Conservation (phyloP, 2,797 vertebrate species). For the Triplophysa yarkandensis region DNA sequence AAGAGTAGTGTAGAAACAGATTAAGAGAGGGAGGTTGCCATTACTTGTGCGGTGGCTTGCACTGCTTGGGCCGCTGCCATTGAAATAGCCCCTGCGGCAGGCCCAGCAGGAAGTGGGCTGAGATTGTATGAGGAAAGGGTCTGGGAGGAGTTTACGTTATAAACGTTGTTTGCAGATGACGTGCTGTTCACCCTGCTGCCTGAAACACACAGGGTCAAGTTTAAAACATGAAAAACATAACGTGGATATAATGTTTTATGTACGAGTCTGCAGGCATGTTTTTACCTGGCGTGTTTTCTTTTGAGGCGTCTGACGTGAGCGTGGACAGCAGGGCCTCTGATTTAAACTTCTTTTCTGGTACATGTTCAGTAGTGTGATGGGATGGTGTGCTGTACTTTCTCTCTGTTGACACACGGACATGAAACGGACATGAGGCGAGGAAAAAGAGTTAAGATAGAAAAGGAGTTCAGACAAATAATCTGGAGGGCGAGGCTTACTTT, state of each 20-base stretch:
- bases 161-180: constrained; percentile 87
- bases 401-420: constrained; percentile 75
- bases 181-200: constrained; percentile 93
- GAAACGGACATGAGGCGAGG: neutral
- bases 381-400: constrained; percentile 90
- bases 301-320: constrained; percentile 93
- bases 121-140: constrained; percentile 93
- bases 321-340: constrained; percentile 98
- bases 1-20: neutral
- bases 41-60: constrained; percentile 95
- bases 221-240: neutral
- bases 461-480: neutral
- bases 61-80: constrained; percentile 99
- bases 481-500: constrained; percentile 81
- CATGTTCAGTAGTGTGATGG: constrained; percentile 92
- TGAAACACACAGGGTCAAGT: constrained; percentile 62
- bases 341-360: constrained; percentile 98
- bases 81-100: constrained; percentile 89
- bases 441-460: neutral
- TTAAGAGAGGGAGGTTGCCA: neutral
- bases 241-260: no score
- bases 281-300: constrained; percentile 93
- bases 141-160: constrained; percentile 91
- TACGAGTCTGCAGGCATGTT: no score
- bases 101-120: constrained; percentile 88